phyloP scores from a whole-genome alignment of 1,140 invertebrate species.

The Pantala flavescens region DNA sequence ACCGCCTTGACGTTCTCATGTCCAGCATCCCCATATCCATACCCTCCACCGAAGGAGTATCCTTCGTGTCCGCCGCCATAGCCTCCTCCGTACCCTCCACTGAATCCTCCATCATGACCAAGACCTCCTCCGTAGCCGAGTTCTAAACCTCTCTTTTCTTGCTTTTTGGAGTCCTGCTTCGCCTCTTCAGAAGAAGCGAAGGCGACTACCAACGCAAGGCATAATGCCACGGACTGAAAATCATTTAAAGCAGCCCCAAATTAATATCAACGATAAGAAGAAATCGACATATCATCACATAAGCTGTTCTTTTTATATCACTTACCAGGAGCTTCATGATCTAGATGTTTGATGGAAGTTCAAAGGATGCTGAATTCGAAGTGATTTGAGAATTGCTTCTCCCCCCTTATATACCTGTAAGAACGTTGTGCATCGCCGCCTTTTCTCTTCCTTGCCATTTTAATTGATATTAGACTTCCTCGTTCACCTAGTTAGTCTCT shows the following conservation, averaged over 20 bases:
- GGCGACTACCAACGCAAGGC: neutral
- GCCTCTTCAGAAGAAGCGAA: neutral
- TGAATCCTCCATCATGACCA: neutral
- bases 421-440: no score
- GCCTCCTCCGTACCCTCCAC: neutral
- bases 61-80: neutral
- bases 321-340: conserved; percentile 14
- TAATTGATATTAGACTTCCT: no score
- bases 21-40: conserved; percentile 11
- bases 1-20: conserved; percentile 35
- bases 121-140: neutral
- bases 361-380: neutral
- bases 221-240: neutral
- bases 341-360: conserved; percentile 15
- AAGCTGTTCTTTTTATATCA: conserved; percentile 13
- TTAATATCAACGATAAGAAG: neutral
- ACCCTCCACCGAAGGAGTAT: neutral
- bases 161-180: conserved; percentile 20
- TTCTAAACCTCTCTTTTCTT: neutral
- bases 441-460: no score
- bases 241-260: neutral
- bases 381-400: no score
- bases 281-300: neutral
- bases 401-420: no score
- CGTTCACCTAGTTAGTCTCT: no score